phyloP scores from a whole-genome alignment of 1,140 invertebrate species.

The Elymnias hypermnestra region DNA sequence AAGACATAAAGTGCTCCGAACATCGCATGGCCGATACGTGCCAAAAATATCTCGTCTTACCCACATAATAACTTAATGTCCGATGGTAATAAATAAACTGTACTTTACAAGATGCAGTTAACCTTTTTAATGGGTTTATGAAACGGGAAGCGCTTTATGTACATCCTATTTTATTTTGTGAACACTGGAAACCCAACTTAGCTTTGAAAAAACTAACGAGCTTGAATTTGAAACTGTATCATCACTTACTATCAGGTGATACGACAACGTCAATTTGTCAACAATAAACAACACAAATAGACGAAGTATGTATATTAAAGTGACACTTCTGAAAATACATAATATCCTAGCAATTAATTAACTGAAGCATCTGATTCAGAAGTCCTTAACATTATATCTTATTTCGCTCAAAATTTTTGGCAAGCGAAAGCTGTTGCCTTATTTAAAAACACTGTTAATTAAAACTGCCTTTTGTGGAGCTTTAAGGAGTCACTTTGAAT shows the following conservation, averaged over 20 bases:
- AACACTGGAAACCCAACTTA: too few relatives aligned
- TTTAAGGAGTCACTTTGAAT: not conserved
- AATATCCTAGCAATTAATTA: not conserved
- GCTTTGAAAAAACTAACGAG: too few relatives aligned
- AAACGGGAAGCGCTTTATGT: slow-evolving; percentile 2
- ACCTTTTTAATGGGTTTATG: slow-evolving; percentile 5
- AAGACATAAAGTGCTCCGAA: slow-evolving; percentile 1
- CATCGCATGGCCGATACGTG: not conserved
- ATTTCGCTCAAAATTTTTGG: slow-evolving; percentile 4
- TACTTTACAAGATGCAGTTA: not conserved
- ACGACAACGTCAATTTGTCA: too few relatives aligned
- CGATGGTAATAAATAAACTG: slow-evolving; percentile 1
- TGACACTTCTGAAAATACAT: too few relatives aligned
- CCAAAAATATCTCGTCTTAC: slow-evolving; percentile 4
- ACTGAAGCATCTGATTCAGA: not conserved
- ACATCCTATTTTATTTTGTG: not conserved
- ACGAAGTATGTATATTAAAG: not conserved
- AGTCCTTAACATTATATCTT: slow-evolving; percentile 1
- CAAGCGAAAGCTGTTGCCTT: slow-evolving; percentile 2
- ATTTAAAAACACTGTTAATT: slow-evolving; percentile 7
- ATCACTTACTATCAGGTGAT: too few relatives aligned
- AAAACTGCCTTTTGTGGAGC: not conserved
- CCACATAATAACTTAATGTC: slow-evolving; percentile 3
- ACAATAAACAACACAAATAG: not conserved
- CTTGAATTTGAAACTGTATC: too few relatives aligned